phyloP scores from a whole-genome alignment of 2,888 invertebrate species.

The Pseudoips prasinana region DNA sequence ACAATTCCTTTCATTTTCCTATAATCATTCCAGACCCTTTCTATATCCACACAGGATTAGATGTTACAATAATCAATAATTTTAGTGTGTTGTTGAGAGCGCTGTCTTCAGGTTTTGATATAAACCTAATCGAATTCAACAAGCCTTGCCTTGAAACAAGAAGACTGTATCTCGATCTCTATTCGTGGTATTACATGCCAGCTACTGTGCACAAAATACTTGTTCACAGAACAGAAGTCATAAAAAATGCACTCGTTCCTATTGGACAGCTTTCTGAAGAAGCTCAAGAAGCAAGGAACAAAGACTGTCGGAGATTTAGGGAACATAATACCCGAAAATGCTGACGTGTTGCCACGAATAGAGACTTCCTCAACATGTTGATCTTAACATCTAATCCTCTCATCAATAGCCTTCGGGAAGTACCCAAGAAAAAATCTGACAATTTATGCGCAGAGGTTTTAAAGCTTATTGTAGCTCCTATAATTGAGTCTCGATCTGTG shows the following conservation, averaged over 20 bases:
- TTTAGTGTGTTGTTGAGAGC: slow-evolving; percentile 6
- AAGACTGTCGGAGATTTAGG: slow-evolving; percentile 16
- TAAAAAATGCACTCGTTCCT: slow-evolving; percentile 4
- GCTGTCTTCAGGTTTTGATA: slow-evolving; percentile 13
- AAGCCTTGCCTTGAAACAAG: slow-evolving; percentile 6
- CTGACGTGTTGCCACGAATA: slow-evolving; percentile 12
- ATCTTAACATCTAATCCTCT: background rate
- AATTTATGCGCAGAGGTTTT: too few relatives aligned
- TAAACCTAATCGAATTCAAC: slow-evolving; percentile 10
- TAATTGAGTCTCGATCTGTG: too few relatives aligned
- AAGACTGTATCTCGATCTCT: slow-evolving; percentile 12
- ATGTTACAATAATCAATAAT: too few relatives aligned
- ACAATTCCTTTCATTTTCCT: too few relatives aligned
- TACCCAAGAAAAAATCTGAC: too few relatives aligned
- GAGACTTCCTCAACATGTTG: background rate
- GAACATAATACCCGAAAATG: slow-evolving; percentile 14
- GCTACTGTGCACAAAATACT: slow-evolving; percentile 16
- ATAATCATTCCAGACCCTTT: too few relatives aligned
- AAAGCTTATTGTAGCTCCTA: too few relatives aligned
- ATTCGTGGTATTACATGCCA: slow-evolving; percentile 20
- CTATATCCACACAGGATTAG: slow-evolving; percentile 13
- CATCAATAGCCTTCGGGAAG: too few relatives aligned
- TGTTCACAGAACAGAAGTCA: slow-evolving; percentile 13
- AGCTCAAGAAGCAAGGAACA: too few relatives aligned
- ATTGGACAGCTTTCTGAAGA: slow-evolving; percentile 14